phyloP scores from a whole-genome alignment of 1,140 invertebrate genomes.

The Galleria mellonella region DNA sequence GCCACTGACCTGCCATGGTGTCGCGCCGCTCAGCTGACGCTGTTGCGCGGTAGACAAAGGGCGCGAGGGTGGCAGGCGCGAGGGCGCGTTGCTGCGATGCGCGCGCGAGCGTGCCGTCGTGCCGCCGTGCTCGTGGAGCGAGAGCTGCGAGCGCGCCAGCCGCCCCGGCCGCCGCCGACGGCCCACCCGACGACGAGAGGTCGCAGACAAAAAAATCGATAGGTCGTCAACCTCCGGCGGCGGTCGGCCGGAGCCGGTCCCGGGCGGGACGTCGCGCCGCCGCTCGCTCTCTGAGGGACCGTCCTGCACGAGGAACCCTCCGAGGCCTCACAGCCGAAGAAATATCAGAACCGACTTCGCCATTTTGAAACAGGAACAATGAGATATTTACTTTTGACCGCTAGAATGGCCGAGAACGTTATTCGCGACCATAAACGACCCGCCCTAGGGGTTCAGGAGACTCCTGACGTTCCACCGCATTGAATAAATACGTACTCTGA shows the following conservation, averaged over 20 bases:
- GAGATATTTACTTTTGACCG: slow-evolving; percentile 71
- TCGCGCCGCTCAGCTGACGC: slow-evolving; percentile 34
- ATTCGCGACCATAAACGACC: slow-evolving; percentile 34
- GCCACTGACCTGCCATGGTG: slow-evolving; percentile 52
- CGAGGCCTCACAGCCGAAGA: slow-evolving; percentile 39
- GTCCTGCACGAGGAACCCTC: slow-evolving; percentile 38
- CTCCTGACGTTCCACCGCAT: slow-evolving; percentile 33
- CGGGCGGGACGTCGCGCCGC: slow-evolving; percentile 45
- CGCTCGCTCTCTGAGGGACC: slow-evolving; percentile 33
- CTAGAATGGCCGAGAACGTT: slow-evolving; percentile 36
- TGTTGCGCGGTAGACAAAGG: slow-evolving; percentile 21
- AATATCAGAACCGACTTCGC: slow-evolving; percentile 62
- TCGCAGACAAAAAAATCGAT: slow-evolving; percentile 73
- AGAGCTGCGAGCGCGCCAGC: slow-evolving; percentile 18
- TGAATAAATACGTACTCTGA: slow-evolving; percentile 79
- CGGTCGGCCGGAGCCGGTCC: slow-evolving; percentile 44
- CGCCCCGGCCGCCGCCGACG: slow-evolving; percentile 37
- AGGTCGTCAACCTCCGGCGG: slow-evolving; percentile 62
- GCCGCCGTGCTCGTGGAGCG: slow-evolving; percentile 15
- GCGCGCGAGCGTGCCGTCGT: background rate
- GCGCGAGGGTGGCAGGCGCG: background rate
- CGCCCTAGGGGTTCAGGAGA: slow-evolving; percentile 33
- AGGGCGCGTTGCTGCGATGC: background rate
- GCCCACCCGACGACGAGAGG: slow-evolving; percentile 67
- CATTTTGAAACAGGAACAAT: slow-evolving; percentile 75